These are phyloP conservation scores for Allacma fusca DNA, from an alignment of 2,888 invertebrate genomes.

Conservation along the genomic window DNA sequence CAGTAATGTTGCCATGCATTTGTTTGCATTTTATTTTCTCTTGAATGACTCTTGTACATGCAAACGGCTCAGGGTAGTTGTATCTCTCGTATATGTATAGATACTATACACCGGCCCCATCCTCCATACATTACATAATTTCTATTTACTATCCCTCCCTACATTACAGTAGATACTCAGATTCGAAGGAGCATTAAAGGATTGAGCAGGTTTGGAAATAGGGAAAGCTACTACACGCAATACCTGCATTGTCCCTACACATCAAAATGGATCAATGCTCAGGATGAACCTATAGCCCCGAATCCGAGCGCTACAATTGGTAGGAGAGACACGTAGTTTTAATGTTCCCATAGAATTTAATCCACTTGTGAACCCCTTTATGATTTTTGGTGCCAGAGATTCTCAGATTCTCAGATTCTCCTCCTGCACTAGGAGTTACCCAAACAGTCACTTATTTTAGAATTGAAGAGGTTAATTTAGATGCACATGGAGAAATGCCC, in stretches of 20 bases:
- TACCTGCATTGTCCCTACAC: neutral
- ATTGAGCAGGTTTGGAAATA: no score
- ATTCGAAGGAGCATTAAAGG: no score
- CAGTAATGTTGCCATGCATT: slow-evolving; percentile 24
- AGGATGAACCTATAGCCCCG: no score
- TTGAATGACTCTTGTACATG: slow-evolving; percentile 13
- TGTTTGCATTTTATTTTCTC: slow-evolving; percentile 38
- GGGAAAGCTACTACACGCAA: slow-evolving; percentile 35
- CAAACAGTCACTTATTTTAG: slow-evolving; percentile 7
- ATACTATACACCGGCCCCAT: no score
- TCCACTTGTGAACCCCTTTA: neutral
- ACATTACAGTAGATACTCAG: no score
- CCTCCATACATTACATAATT: no score
- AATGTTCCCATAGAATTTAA: neutral
- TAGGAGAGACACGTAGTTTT: no score
- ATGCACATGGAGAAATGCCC: slow-evolving; percentile 20
- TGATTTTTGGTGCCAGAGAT: neutral
- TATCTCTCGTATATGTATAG: neutral
- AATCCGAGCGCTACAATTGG: no score
- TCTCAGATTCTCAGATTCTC: no score
- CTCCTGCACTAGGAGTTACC: neutral
- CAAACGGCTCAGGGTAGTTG: neutral
- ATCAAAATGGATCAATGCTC: no score
- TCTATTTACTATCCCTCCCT: no score
- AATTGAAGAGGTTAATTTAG: slow-evolving; percentile 30